Conservation (phyloP, 2,888 invertebrate species). For the Drosophila nigricruria region DNA sequence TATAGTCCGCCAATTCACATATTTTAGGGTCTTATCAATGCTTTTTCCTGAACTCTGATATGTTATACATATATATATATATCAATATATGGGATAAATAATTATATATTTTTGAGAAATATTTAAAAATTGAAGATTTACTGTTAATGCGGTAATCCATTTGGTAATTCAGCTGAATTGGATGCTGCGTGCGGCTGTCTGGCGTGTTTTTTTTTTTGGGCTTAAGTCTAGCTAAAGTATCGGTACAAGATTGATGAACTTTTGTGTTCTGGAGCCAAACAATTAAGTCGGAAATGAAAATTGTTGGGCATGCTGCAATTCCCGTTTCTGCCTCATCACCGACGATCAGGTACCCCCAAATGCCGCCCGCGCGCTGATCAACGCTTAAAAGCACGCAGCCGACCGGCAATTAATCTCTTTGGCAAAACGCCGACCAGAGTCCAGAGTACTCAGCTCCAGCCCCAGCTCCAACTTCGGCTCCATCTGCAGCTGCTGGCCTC, state of each 20-base stretch:
- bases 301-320: slow-evolving; percentile 61
- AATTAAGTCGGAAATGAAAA: slow-evolving; percentile 63
- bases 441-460: slow-evolving; percentile 15
- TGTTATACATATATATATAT: background rate
- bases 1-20: background rate
- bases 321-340: slow-evolving; percentile 50
- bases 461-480: slow-evolving; percentile 17
- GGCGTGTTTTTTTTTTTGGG: slow-evolving; percentile 15
- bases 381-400: slow-evolving; percentile 42
- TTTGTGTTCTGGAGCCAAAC: slow-evolving; percentile 47
- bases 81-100: background rate
- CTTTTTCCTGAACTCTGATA: background rate
- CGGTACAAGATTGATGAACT: slow-evolving; percentile 50
- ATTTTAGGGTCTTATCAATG: background rate
- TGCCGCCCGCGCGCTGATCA: slow-evolving; percentile 46
- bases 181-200: slow-evolving; percentile 22
- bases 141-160: slow-evolving; percentile 1
- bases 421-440: slow-evolving; percentile 61
- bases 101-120: background rate
- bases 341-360: slow-evolving; percentile 14
- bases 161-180: slow-evolving; percentile 32
- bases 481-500: slow-evolving; percentile 41
- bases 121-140: background rate
- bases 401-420: slow-evolving; percentile 74
- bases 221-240: slow-evolving; percentile 32